phyloP scores from a whole-genome alignment of 2,113 vertebrate species.

The Oreochromis aureus region DNA sequence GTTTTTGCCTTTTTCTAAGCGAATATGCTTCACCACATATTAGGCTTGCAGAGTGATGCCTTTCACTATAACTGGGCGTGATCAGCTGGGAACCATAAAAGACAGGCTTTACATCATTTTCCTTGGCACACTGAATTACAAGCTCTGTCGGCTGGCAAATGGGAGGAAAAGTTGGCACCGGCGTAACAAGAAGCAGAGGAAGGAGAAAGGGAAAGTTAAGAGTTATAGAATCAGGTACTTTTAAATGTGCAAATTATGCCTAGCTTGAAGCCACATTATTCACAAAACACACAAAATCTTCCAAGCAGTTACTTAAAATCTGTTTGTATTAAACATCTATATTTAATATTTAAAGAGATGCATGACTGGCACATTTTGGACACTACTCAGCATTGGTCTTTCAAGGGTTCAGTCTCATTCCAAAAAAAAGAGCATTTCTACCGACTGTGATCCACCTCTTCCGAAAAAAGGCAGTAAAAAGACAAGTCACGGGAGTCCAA shows the following conservation, averaged over 20 bases:
- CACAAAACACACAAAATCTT: not conserved
- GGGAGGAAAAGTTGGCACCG: slow-evolving; percentile 47
- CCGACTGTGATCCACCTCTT: slow-evolving; percentile 39
- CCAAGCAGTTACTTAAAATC: not conserved
- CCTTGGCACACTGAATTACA: slow-evolving; percentile 26
- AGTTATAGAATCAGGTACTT: slow-evolving; percentile 20
- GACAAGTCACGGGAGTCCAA: slow-evolving; percentile 36
- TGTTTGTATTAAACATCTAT: not conserved
- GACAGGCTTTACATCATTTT: slow-evolving; percentile 62
- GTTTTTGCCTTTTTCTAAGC: not conserved
- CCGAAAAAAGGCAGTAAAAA: slow-evolving; percentile 35
- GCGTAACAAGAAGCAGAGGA: not conserved
- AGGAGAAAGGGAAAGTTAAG: slow-evolving; percentile 8
- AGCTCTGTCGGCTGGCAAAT: slow-evolving; percentile 38
- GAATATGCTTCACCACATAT: slow-evolving; percentile 1
- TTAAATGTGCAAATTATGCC: slow-evolving; percentile 5
- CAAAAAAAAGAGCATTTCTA: slow-evolving; percentile 20
- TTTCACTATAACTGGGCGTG: slow-evolving; percentile 37
- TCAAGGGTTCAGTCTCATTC: not conserved
- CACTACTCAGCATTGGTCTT: not conserved
- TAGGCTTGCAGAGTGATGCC: not conserved
- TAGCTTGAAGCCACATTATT: not conserved
- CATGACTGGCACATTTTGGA: not conserved
- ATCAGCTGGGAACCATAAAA: slow-evolving; percentile 42
- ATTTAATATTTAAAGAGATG: not conserved